phyloP scores from a whole-genome alignment of 2,113 vertebrate genomes.

The Toxostoma redivivum region DNA sequence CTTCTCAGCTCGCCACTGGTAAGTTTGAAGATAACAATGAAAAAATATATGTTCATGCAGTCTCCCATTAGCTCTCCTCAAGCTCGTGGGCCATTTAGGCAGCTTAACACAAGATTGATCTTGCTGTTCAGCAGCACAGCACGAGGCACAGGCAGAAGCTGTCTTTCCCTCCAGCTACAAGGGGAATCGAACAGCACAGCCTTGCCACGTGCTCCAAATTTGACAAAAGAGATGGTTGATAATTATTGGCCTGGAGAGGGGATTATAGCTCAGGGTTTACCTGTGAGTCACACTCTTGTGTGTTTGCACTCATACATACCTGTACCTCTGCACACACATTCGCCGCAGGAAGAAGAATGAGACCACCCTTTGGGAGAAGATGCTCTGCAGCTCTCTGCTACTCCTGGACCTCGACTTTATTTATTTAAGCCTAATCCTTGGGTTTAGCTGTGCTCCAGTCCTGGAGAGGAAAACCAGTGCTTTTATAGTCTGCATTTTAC shows the following conservation, averaged over 20 bases:
- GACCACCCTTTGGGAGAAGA: neutral
- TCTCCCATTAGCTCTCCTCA: neutral
- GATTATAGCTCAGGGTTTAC: neutral
- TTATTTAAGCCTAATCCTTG: neutral
- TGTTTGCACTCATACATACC: neutral
- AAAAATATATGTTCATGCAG: neutral
- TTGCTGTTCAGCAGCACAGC: neutral
- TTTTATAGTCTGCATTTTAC: neutral
- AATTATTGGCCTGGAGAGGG: neutral
- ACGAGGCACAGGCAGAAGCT: neutral
- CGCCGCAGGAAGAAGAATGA: neutral
- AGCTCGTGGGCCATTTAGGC: neutral
- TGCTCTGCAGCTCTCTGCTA: neutral
- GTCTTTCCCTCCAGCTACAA: neutral
- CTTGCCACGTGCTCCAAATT: fast-evolving
- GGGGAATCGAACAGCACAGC: neutral
- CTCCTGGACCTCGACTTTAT: neutral
- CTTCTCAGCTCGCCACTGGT: neutral
- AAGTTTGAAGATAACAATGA: neutral
- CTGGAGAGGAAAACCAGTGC: neutral
- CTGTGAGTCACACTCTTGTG: neutral
- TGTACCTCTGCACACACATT: neutral
- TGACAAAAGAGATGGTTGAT: neutral
- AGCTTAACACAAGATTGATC: constrained; percentile 16
- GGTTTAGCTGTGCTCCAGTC: neutral